phyloP scores from a whole-genome alignment of 2,113 vertebrate species.

The Stomatorhinus ivindoensis region DNA sequence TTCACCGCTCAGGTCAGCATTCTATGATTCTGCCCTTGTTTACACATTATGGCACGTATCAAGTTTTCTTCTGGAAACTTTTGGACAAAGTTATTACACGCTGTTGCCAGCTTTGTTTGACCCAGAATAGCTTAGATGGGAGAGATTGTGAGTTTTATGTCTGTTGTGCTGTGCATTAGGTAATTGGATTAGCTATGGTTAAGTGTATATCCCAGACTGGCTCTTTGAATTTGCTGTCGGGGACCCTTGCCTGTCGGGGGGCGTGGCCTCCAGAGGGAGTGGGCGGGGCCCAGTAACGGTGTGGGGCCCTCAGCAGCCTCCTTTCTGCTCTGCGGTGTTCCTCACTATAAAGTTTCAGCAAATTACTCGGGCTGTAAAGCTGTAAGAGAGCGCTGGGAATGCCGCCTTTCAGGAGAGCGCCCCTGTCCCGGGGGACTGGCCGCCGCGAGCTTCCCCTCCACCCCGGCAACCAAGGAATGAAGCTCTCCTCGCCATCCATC shows the following conservation, averaged over 20 bases:
- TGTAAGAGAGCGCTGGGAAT: background rate
- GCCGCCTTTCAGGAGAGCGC: background rate
- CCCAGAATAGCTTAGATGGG: background rate
- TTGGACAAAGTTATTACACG: background rate
- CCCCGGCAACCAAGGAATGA: background rate
- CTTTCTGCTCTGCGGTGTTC: slow-evolving; percentile 22
- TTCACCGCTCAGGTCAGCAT: background rate
- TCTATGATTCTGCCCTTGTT: background rate
- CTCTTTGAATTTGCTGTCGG: background rate
- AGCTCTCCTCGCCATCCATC: background rate
- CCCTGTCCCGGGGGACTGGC: background rate
- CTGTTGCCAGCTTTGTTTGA: background rate
- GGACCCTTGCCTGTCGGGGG: too few relatives aligned
- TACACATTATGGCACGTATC: background rate
- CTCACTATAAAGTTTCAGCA: slow-evolving; percentile 16
- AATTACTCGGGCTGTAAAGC: background rate
- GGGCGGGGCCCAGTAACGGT: background rate
- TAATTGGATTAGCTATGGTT: background rate
- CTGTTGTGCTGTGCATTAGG: background rate
- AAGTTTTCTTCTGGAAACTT: background rate
- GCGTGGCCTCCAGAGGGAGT: too few relatives aligned
- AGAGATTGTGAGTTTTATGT: background rate
- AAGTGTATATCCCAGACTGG: background rate
- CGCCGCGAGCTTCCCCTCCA: background rate
- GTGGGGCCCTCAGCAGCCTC: background rate